Evolutionary conservation across 2,113 vertebrate genomes (phyloP).

Genomic region (Carassius carassius): DNA sequence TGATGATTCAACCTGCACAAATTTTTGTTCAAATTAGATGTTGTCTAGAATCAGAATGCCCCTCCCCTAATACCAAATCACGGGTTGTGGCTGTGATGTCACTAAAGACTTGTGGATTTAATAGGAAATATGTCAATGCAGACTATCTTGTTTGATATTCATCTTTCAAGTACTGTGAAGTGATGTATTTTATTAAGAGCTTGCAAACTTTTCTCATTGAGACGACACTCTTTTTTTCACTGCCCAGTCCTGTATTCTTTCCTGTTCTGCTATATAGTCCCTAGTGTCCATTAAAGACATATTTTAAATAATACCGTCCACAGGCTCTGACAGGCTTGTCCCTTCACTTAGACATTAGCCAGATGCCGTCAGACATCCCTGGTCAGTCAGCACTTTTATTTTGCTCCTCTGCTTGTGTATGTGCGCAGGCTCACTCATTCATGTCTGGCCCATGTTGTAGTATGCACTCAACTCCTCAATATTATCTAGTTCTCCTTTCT

Average conservation of each 20-base stretch:
- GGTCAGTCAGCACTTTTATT: slow-evolving; percentile 43
- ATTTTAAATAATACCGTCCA: slow-evolving; percentile 23
- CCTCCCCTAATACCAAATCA: not conserved
- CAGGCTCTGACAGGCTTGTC: slow-evolving; percentile 38
- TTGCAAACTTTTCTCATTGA: not conserved
- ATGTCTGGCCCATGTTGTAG: not conserved
- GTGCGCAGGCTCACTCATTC: not conserved
- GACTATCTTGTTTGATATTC: not conserved
- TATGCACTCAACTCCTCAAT: slow-evolving; percentile 29
- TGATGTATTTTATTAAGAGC: not conserved
- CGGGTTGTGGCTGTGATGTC: not conserved
- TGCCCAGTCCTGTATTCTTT: slow-evolving; percentile 25
- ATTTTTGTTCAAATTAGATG: not conserved
- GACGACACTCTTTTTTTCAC: slow-evolving; percentile 13
- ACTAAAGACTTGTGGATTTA: not conserved
- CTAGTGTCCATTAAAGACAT: slow-evolving; percentile 41
- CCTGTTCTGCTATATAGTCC: slow-evolving; percentile 32
- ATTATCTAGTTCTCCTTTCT: slow-evolving; percentile 38
- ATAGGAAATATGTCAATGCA: not conserved
- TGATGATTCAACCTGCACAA: not conserved
- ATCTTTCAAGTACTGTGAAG: not conserved
- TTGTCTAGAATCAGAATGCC: not conserved
- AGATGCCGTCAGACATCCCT: slow-evolving; percentile 43
- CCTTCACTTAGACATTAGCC: slow-evolving; percentile 42
- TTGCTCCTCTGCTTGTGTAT: slow-evolving; percentile 13